Conservation (phyloP, 2,113 vertebrate species). For the Orycteropus afer region DNA sequence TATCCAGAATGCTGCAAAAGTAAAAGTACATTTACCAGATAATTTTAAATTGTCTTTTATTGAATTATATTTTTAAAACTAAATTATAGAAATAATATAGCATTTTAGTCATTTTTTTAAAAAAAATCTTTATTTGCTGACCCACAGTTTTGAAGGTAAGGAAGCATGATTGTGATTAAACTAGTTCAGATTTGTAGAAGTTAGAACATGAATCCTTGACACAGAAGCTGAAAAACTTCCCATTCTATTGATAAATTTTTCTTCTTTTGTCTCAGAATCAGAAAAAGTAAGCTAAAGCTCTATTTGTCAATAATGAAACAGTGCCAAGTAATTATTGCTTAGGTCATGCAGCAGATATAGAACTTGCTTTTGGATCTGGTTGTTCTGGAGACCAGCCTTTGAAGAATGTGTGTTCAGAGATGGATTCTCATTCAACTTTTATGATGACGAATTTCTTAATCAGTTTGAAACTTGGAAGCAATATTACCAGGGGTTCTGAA, state of each 20-base stretch:
- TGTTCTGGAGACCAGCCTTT: background rate
- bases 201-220: background rate
- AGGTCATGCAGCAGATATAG: background rate
- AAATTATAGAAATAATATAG: background rate
- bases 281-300: background rate
- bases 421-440: background rate
- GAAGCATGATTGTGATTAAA: background rate
- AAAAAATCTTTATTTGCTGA: background rate
- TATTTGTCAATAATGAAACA: background rate
- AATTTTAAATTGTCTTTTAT: background rate
- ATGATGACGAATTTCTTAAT: background rate
- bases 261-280: slow-evolving; percentile 30
- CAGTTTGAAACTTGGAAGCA: background rate
- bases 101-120: background rate
- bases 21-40: slow-evolving; percentile 9
- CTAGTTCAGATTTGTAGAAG: background rate
- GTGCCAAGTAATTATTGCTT: background rate
- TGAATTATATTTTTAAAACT: background rate
- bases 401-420: background rate
- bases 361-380: background rate
- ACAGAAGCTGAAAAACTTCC: background rate
- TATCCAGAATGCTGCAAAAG: background rate
- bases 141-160: background rate
- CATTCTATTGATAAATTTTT: background rate
- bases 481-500: slow-evolving; percentile 1